Conservation (phyloP, 2,797 vertebrate species). For the Acanthiza pusilla region DNA sequence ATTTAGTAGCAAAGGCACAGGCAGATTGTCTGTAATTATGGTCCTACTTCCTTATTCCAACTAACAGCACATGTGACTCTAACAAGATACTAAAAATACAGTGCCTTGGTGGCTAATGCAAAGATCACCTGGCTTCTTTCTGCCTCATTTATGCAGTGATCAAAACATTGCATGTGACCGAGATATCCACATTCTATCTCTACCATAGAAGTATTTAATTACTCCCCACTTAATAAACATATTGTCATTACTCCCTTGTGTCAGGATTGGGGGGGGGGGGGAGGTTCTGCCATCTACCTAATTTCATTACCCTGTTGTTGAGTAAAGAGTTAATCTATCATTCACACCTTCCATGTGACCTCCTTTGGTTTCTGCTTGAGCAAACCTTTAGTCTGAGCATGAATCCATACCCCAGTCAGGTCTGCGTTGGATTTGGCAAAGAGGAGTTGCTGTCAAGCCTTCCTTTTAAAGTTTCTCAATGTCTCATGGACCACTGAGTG, state of each 20-base stretch:
- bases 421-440: not conserved
- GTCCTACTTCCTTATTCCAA: not conserved
- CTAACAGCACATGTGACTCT: not conserved
- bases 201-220: not conserved
- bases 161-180: not conserved
- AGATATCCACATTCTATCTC: not conserved
- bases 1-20: not conserved
- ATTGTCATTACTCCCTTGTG: not conserved
- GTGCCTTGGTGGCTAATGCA: not conserved
- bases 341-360: not conserved
- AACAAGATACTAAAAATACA: not conserved
- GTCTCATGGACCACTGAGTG: not conserved
- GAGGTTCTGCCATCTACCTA: not conserved
- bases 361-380: not conserved
- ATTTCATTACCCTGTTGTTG: not conserved
- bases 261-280: accelerated
- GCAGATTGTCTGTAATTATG: not conserved
- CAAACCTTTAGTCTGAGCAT: not conserved
- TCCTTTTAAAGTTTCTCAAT: not conserved
- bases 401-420: not conserved
- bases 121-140: not conserved
- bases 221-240: not conserved
- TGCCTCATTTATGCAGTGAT: not conserved
- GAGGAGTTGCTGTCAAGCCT: not conserved
- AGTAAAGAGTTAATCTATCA: not conserved